A percentile compares a stretch with the other conserved stretches of the same genome.
Conservation (phyloP, 1,140 invertebrate genomes). For the Drosophila malerkotliana region DNA sequence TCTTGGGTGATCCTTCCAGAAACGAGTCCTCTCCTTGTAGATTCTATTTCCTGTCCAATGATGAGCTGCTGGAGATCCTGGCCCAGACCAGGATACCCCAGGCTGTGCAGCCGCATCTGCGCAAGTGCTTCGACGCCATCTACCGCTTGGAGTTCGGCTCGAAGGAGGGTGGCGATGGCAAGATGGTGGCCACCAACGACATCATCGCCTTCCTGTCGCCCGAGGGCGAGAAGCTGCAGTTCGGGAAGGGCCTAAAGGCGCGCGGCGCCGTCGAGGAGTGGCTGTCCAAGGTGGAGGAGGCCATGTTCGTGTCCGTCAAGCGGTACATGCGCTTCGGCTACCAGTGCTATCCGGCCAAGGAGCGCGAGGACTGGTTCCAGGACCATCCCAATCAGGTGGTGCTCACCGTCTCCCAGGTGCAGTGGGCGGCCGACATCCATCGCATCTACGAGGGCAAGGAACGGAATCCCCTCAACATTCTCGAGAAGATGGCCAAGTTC, state of each 20-base stretch:
- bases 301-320: constrained; percentile 91
- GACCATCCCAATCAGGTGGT: constrained; percentile 86
- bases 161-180: constrained; percentile 82
- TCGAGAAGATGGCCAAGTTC: constrained; percentile 87
- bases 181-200: constrained; percentile 88
- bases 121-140: constrained; percentile 95
- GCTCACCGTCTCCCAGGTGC: constrained; percentile 93
- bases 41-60: constrained; percentile 97
- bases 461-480: constrained; percentile 72
- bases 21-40: constrained; percentile 16
- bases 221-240: constrained; percentile 90
- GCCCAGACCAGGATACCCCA: constrained; percentile 94
- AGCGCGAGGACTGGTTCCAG: constrained; percentile 80
- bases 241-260: constrained; percentile 92
- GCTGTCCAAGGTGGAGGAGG: constrained; percentile 93
- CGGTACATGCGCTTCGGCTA: constrained; percentile 89
- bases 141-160: constrained; percentile 90
- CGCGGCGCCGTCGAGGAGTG: constrained; percentile 95
- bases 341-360: constrained; percentile 77
- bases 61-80: constrained; percentile 96
- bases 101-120: constrained; percentile 93
- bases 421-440: constrained; percentile 92
- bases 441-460: constrained; percentile 87
- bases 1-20: not conserved
- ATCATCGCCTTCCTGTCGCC: constrained; percentile 94